A percentile compares a stretch with the other conserved stretches of the same genome.
Evolutionary conservation across 1,140 invertebrate species (phyloP).

Genomic region (Agrypnia vestita): DNA sequence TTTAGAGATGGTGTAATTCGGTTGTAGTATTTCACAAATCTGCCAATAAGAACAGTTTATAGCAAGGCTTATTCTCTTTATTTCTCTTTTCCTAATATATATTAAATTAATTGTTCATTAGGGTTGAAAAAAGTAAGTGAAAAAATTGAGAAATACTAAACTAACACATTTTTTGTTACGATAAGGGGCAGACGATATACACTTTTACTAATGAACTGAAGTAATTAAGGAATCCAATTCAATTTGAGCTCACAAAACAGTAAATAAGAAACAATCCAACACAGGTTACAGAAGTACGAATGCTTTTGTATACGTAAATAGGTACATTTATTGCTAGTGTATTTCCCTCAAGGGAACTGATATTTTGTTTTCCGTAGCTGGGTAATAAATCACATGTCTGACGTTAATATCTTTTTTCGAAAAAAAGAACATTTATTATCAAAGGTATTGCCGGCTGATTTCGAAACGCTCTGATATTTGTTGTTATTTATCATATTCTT

Average conservation of each 20-base stretch:
- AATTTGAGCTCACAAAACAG: slow-evolving; percentile 16
- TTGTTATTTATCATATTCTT: slow-evolving; percentile 1
- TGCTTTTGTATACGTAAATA: slow-evolving; percentile 13
- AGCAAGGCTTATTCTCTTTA: too few relatives aligned
- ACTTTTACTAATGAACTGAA: slow-evolving; percentile 30
- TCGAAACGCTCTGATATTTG: neutral
- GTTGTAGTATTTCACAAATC: too few relatives aligned
- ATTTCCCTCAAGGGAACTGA: slow-evolving; percentile 42
- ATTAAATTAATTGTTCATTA: too few relatives aligned
- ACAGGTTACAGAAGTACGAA: slow-evolving; percentile 23
- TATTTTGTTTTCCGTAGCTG: slow-evolving; percentile 51
- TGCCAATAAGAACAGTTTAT: too few relatives aligned
- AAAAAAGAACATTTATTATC: slow-evolving; percentile 54
- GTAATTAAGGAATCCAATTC: slow-evolving; percentile 34
- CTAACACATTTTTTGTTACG: neutral
- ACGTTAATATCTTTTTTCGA: slow-evolving; percentile 53
- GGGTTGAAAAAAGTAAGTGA: too few relatives aligned
- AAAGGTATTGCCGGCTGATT: slow-evolving; percentile 21
- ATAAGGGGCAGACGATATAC: neutral
- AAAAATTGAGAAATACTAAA: too few relatives aligned
- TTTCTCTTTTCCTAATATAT: too few relatives aligned
- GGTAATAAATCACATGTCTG: slow-evolving; percentile 50
- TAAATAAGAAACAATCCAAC: slow-evolving; percentile 24
- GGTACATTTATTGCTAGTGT: slow-evolving; percentile 16
- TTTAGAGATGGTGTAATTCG: too few relatives aligned